Conservation (phyloP, 1,140 invertebrate genomes). For the Chymomyza costata region DNA sequence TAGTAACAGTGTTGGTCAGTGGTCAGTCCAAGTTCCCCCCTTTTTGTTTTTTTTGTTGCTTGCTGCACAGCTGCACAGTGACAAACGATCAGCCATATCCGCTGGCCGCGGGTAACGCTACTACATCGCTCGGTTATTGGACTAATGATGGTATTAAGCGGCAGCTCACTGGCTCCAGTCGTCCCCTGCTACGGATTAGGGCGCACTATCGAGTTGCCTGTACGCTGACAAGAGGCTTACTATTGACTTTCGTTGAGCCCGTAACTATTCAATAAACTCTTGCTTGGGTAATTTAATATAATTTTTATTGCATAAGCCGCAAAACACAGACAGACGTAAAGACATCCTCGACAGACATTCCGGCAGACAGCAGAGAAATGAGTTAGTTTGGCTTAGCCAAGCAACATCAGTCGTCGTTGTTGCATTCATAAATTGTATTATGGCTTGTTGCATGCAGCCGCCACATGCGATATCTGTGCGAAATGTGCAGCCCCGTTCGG, state of each 20-base stretch:
- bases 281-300: slow-evolving; percentile 68
- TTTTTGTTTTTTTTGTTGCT: not conserved
- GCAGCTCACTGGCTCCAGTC: slow-evolving; percentile 41
- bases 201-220: too few species aligned
- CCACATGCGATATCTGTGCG: slow-evolving; percentile 69
- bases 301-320: slow-evolving; percentile 65
- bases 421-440: slow-evolving; percentile 61
- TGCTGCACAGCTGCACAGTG: slow-evolving; percentile 27
- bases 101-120: slow-evolving; percentile 42
- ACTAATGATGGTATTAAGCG: slow-evolving; percentile 72
- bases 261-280: slow-evolving; percentile 69
- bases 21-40: too few species aligned
- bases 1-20: slow-evolving; percentile 5
- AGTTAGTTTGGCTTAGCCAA: slow-evolving; percentile 25
- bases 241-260: slow-evolving; percentile 46
- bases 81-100: slow-evolving; percentile 71
- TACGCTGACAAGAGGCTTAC: too few species aligned
- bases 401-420: slow-evolving; percentile 45
- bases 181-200: too few species aligned
- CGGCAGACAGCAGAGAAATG: not conserved
- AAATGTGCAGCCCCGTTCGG: slow-evolving; percentile 35
- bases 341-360: not conserved
- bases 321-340: not conserved
- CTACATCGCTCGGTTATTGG: too few species aligned
- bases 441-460: slow-evolving; percentile 40